Evolutionary conservation across 2,888 invertebrate species (phyloP).

Genomic region (Campopleginae sp.): DNA sequence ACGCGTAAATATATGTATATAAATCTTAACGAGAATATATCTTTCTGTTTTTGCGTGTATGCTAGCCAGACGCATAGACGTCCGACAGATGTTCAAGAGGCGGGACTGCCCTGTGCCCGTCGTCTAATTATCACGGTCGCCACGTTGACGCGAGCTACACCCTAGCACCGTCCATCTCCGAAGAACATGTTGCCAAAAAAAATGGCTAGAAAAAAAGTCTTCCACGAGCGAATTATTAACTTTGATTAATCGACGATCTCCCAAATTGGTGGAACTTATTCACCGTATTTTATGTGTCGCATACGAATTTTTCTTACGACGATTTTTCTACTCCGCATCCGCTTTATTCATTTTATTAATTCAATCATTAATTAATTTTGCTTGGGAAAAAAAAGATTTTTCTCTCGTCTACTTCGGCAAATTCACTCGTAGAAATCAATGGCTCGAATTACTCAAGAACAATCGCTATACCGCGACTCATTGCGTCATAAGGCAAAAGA

Average conservation of each 20-base stretch:
- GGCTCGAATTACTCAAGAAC: background rate
- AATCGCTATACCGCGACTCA: conserved; percentile 2
- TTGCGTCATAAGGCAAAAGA: background rate
- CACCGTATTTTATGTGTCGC: background rate
- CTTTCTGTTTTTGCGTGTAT: conserved; percentile 46
- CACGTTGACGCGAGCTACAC: conserved; percentile 76
- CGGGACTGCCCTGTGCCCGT: conserved; percentile 68
- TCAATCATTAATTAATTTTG: background rate
- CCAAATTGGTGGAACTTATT: conserved; percentile 25
- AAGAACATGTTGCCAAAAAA: conserved; percentile 49
- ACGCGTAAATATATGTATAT: conserved; percentile 1
- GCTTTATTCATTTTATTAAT: conserved; percentile 13
- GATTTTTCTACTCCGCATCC: conserved; percentile 5
- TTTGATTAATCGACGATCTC: conserved; percentile 57
- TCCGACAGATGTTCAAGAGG: conserved; percentile 75
- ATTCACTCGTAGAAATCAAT: background rate
- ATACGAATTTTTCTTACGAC: background rate
- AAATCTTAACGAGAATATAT: conserved; percentile 40
- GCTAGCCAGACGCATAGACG: conserved; percentile 69
- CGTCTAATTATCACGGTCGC: conserved; percentile 77
- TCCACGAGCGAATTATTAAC: conserved; percentile 49
- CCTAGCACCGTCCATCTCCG: conserved; percentile 71
- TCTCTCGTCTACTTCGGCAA: background rate
- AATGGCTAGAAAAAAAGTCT: conserved; percentile 25
- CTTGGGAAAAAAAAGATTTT: background rate